Percentiles rank a stretch among this genome's conserved stretches.
phyloP scores from a whole-genome alignment of 2,113 vertebrate species.

The Dunckerocampus dactyliophorus region DNA sequence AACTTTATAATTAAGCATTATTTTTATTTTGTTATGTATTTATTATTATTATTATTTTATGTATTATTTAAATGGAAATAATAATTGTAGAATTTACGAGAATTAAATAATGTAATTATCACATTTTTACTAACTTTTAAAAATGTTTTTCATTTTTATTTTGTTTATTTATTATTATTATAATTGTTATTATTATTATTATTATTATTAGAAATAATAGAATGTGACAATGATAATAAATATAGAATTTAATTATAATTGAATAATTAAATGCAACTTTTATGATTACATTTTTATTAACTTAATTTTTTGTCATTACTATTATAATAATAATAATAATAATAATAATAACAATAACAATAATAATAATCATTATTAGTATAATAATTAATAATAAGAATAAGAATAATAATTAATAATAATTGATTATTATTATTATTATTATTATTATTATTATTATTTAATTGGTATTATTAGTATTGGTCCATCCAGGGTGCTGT shows the following conservation, averaged over 20 bases:
- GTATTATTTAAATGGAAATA: background rate
- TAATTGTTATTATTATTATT: background rate
- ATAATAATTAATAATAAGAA: background rate
- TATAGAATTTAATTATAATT: too few species aligned
- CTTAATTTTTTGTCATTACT: background rate
- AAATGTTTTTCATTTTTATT: too few species aligned
- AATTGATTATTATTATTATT: too few species aligned
- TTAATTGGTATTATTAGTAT: too few species aligned
- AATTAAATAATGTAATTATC: background rate
- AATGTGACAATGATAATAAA: too few species aligned
- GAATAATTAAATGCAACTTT: background rate
- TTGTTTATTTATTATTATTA: background rate
- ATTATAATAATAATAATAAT: background rate
- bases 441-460: too few species aligned
- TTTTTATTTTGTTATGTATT: background rate
- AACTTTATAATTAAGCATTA: background rate
- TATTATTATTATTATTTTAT: background rate
- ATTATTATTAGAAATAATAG: too few species aligned
- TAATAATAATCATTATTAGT: background rate
- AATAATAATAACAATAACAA: too few species aligned
- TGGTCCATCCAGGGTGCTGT: too few species aligned
- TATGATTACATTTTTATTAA: background rate
- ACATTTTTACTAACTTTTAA: background rate
- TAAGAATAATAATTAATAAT: too few species aligned
- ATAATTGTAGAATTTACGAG: background rate